Evolutionary conservation across 92 coral and sea anemone species (phyloP), one percentile per base, ranked within the genome.

Genomic region (Paramuricea clavata): DNA sequence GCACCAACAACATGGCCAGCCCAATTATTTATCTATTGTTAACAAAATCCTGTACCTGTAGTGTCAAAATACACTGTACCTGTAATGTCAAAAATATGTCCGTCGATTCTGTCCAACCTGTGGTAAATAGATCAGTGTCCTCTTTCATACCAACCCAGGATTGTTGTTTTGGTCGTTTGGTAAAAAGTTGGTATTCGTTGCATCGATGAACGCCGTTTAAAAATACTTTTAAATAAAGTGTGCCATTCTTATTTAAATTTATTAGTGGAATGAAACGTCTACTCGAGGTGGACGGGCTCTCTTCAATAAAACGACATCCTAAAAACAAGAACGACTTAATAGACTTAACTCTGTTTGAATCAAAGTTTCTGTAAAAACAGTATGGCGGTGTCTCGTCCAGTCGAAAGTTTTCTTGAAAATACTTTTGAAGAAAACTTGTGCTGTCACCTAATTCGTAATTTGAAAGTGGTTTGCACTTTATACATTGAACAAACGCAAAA

Each of bases 281-380:
- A 23, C 82, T 52, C 12, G 68, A 52, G 0, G 10, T 76, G 26
- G 82, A 76, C 3, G 43, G 44, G 16, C 41, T 39, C 30, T 54
- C 65, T 52, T 76, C 67, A 12, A 76, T 54, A 15, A 76, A 76
- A 32, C 82, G 82, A 76, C 82, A 76, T 30, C 82, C 82, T 76
- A 50, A 36, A 32, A 33, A 26, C 11, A 43, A 25, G 28, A 26
- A 65, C 3, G 26, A 56, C 26, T n/a, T 17, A 8, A 56, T 8
- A 15, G 64, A 15, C 23, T 8, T 8, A 56, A 16, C 64, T n/a
- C n/a, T n/a, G n/a, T n/a, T n/a, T n/a, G n/a, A n/a, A n/a, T n/a
- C n/a, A n/a, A n/a, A n/a, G n/a, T 39, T 39, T 39, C 44, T 39
- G 4, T 39, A 4, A 39, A 56, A 56, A 56, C 64, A 56, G 15